Percentiles rank a stretch among this genome's conserved stretches.
Conservation (phyloP, 2,888 invertebrate species). For the Lissocephala sabroskyi region DNA sequence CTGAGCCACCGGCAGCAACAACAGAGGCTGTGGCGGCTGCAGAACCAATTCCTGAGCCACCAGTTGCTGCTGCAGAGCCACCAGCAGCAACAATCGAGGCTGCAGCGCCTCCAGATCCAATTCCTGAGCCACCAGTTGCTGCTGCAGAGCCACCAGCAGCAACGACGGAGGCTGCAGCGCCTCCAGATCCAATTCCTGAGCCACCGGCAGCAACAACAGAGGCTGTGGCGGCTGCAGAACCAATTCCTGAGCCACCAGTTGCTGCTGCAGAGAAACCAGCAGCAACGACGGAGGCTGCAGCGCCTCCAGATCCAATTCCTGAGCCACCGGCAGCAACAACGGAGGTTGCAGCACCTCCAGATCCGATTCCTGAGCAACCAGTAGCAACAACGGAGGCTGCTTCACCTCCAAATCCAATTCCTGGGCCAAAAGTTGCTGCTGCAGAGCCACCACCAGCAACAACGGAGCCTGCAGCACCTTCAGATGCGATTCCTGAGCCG, state of each 20-base stretch:
- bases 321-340: background rate
- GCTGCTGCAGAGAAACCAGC: background rate
- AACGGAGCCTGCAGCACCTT: too few species aligned
- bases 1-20: background rate
- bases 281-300: background rate
- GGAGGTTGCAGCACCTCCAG: background rate
- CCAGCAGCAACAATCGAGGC: background rate
- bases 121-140: background rate
- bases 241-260: background rate
- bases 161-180: background rate
- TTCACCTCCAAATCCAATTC: background rate
- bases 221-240: background rate
- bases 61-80: constrained; percentile 1
- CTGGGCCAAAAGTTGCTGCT: background rate
- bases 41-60: background rate
- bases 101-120: background rate
- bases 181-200: too few species aligned
- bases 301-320: background rate
- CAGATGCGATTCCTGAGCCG: too few species aligned
- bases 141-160: background rate
- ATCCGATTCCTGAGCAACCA: background rate
- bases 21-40: background rate
- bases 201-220: background rate
- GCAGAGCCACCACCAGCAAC: background rate
- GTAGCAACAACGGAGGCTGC: background rate